phyloP scores from a whole-genome alignment of 2,797 vertebrate species.

The Crax fasciolata region DNA sequence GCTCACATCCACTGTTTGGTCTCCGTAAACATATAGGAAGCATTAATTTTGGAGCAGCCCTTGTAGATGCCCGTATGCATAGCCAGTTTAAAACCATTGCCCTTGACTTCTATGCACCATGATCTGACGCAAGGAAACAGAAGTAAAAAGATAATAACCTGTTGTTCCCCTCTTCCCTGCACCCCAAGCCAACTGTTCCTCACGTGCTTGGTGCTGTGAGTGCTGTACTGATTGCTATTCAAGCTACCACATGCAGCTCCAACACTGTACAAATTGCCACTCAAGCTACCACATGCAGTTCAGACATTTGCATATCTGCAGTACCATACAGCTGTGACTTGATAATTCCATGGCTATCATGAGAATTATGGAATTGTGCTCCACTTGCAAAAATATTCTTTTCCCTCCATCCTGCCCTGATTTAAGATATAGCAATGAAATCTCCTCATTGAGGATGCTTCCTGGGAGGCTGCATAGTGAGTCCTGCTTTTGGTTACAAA shows the following conservation, averaged over 20 bases:
- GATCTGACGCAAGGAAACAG: too few species aligned
- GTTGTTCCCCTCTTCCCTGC: neutral
- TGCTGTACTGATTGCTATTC: neutral
- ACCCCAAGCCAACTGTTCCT: neutral
- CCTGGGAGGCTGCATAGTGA: neutral
- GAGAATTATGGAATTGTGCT: neutral
- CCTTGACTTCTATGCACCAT: neutral
- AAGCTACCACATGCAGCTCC: neutral
- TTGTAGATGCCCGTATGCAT: too few species aligned
- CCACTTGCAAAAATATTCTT: neutral
- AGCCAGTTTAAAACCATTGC: neutral
- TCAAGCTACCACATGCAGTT: neutral
- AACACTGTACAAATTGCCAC: neutral
- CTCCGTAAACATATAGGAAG: too few species aligned
- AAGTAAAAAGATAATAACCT: neutral
- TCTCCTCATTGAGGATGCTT: neutral
- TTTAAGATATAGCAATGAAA: neutral
- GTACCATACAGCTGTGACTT: neutral
- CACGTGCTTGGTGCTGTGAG: neutral
- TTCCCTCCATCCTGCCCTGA: too few species aligned
- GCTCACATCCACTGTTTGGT: too few species aligned
- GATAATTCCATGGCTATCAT: neutral
- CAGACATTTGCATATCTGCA: neutral
- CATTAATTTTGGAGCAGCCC: too few species aligned
- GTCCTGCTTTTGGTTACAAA: neutral